Evolutionary conservation across 92 coral and sea anemone species (phyloP).

Genomic region (Isaurus tuberculatus): DNA sequence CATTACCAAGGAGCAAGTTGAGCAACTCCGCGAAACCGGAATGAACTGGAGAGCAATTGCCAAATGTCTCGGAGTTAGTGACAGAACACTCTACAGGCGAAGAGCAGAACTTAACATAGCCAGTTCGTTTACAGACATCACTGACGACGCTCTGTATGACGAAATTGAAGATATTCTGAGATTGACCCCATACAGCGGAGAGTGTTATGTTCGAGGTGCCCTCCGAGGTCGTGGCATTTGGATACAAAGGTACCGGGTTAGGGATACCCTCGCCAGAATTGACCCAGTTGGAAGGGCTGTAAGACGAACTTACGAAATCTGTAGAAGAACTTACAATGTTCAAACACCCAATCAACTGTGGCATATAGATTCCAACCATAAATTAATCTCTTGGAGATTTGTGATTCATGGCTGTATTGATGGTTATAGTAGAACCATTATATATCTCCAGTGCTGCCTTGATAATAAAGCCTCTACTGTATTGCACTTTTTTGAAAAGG

Average conservation of each 20-base stretch:
- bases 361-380: slow-evolving; percentile 49
- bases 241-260: slow-evolving; percentile 24
- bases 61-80: slow-evolving; percentile 5
- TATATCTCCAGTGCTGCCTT: slow-evolving; percentile 29
- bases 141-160: slow-evolving; percentile 5
- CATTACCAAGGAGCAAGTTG: slow-evolving; percentile 18
- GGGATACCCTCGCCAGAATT: slow-evolving; percentile 15
- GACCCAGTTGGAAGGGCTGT: slow-evolving; percentile 13
- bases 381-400: slow-evolving; percentile 45
- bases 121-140: slow-evolving; percentile 20
- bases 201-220: slow-evolving; percentile 15
- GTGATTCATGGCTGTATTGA: slow-evolving; percentile 44
- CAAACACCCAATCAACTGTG: slow-evolving; percentile 32
- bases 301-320: background rate
- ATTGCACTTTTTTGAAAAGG: slow-evolving; percentile 49
- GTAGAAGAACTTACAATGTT: slow-evolving; percentile 19
- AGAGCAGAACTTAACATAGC: slow-evolving; percentile 15
- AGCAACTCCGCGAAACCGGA: slow-evolving; percentile 19
- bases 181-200: slow-evolving; percentile 14
- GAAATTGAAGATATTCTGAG: slow-evolving; percentile 10
- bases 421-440: slow-evolving; percentile 51
- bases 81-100: slow-evolving; percentile 4
- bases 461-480: slow-evolving; percentile 45
- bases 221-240: slow-evolving; percentile 25
- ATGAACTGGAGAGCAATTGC: slow-evolving; percentile 20